Conservation (phyloP, 2,797 vertebrate species). For the Thamnophis elegans region DNA sequence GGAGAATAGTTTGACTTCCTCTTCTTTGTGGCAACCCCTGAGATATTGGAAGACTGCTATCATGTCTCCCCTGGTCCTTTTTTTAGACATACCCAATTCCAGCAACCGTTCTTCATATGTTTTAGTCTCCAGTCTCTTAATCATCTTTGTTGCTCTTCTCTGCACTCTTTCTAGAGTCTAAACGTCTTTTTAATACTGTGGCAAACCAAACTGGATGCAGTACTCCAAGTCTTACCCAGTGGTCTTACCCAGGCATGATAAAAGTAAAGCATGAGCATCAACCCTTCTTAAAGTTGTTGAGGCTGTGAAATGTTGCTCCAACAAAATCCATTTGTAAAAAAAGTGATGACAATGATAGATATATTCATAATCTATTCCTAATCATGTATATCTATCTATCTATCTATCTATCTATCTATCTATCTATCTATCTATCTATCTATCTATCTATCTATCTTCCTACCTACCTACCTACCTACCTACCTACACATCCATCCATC, state of each 20-base stretch:
- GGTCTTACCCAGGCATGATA: no score
- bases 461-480: no score
- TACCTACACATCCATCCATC: no score
- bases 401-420: no score
- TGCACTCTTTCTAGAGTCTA: not conserved
- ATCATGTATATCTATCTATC: no score
- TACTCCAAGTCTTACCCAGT: not conserved
- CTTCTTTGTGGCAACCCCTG: not conserved
- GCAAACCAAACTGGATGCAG: not conserved
- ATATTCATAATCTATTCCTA: not conserved
- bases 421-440: no score
- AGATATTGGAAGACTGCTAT: not conserved
- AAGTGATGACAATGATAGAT: not conserved
- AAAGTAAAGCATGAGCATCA: not conserved
- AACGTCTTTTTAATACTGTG: not conserved
- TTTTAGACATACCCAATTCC: not conserved
- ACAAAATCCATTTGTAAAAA: not conserved
- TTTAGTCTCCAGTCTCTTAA: not conserved
- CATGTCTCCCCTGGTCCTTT: not conserved
- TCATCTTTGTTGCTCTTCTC: not conserved
- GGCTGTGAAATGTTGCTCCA: not conserved
- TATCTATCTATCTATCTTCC: no score
- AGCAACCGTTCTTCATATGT: not conserved
- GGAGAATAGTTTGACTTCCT: no score
- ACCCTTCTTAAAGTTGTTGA: not conserved